Evolutionary conservation across 2,797 vertebrate genomes (phyloP).

Genomic region (Eleutherodactylus coqui): DNA sequence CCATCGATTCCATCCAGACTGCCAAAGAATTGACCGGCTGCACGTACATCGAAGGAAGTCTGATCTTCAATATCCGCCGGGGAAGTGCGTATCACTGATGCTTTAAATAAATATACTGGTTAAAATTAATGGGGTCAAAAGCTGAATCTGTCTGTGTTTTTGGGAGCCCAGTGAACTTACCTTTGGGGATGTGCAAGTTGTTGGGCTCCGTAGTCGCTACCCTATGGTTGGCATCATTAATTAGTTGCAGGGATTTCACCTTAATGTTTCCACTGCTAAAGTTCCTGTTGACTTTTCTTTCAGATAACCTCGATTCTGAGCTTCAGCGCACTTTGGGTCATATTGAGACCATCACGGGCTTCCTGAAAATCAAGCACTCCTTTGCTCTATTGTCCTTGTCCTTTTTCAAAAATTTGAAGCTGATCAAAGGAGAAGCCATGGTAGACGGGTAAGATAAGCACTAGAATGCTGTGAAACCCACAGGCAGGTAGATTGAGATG

Average conservation of each 20-base stretch:
- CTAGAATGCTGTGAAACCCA: too few species aligned
- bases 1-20: constrained; percentile 73
- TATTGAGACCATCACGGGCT: constrained; percentile 81
- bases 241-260: not conserved
- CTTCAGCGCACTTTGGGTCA: constrained; percentile 77
- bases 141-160: not conserved
- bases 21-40: constrained; percentile 78
- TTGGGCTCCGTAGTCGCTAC: not conserved
- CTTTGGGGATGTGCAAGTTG: not conserved
- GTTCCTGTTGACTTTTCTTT: not conserved
- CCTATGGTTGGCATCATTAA: not conserved
- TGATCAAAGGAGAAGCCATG: constrained; percentile 80
- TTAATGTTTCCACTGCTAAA: not conserved
- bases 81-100: constrained; percentile 74
- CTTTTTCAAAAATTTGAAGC: constrained; percentile 81
- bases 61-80: constrained; percentile 80
- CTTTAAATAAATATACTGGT: not conserved
- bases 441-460: constrained; percentile 76
- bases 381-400: constrained; percentile 79
- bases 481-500: too few species aligned
- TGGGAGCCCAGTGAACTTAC: not conserved
- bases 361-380: constrained; percentile 83
- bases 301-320: constrained; percentile 77
- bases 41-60: constrained; percentile 78
- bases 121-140: not conserved